Conservation (phyloP, 2,113 vertebrate species). For the Centropus unirufus region DNA sequence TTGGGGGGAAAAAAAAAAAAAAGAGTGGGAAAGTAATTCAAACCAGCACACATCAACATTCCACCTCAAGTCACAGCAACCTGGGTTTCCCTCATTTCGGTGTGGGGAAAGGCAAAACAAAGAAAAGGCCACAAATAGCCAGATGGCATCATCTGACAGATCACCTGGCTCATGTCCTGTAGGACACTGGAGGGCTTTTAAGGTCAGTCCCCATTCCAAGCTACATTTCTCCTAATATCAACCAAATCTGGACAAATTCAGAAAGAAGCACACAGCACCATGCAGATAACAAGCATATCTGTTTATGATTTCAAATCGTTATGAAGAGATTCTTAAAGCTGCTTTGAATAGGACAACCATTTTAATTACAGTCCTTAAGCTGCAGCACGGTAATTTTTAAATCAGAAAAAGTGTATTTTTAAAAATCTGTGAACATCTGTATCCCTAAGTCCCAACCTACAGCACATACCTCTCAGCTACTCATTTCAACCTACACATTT, state of each 20-base stretch:
- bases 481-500: slow-evolving; percentile 57
- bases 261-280: neutral
- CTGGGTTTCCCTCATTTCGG: no score
- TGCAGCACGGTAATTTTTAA: slow-evolving; percentile 23
- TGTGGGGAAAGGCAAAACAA: neutral
- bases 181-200: neutral
- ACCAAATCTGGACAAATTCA: neutral
- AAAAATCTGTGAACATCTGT: slow-evolving; percentile 51
- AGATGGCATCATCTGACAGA: neutral
- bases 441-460: slow-evolving; percentile 46
- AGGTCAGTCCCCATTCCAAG: neutral
- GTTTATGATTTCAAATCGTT: neutral
- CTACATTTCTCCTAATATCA: rapidly evolving
- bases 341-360: neutral
- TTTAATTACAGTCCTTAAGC: slow-evolving; percentile 33
- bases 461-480: slow-evolving; percentile 46
- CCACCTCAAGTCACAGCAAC: neutral
- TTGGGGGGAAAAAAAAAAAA: neutral
- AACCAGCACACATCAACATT: rapidly evolving
- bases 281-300: neutral
- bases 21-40: neutral
- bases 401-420: slow-evolving; percentile 41
- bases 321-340: neutral
- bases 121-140: neutral
- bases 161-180: neutral